These are phyloP conservation scores for Acyrthosiphon pisum DNA, from an alignment of 1,140 invertebrate genomes.

Conservation along the genomic window DNA sequence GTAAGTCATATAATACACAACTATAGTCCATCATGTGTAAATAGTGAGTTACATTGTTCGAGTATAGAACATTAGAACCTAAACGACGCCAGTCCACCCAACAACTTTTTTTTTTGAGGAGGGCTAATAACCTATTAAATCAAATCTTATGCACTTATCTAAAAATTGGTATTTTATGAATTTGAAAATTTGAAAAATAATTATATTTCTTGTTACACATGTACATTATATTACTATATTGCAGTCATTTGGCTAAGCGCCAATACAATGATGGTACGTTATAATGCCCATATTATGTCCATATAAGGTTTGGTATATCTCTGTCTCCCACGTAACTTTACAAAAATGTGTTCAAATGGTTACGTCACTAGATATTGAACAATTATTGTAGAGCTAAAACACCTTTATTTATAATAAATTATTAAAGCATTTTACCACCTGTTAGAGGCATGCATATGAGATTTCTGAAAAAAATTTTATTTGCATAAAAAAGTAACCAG, in stretches of 20 bases:
- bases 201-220: background rate
- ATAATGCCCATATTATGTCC: background rate
- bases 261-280: background rate
- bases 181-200: background rate
- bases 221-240: background rate
- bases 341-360: background rate
- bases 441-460: background rate
- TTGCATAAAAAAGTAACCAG: no score
- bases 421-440: background rate
- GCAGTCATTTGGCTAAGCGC: background rate
- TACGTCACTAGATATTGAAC: background rate
- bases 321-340: background rate
- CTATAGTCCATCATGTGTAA: background rate
- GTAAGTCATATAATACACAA: conserved; percentile 60
- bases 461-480: background rate
- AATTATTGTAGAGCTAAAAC: background rate
- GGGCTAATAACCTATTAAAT: background rate
- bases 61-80: background rate
- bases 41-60: background rate
- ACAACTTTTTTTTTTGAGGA: background rate
- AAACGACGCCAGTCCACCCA: background rate
- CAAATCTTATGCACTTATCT: background rate
- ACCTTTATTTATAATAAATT: background rate
- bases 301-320: background rate
- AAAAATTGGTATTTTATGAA: background rate